phyloP scores from a whole-genome alignment of 2,888 invertebrate genomes.

The Deilephila elpenor region DNA sequence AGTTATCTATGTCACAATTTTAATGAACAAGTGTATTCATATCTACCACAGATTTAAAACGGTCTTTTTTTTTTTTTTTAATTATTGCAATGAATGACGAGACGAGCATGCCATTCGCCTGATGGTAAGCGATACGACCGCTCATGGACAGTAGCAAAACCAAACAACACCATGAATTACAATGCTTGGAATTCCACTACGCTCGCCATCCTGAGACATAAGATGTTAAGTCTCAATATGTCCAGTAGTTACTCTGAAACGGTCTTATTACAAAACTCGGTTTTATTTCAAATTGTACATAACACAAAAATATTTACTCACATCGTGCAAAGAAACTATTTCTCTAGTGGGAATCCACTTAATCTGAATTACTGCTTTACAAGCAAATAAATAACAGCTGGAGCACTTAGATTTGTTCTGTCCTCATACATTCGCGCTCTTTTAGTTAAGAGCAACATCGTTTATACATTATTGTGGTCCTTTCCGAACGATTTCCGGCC shows the following conservation, averaged over 20 bases:
- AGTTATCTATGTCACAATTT: not conserved
- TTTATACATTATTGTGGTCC: not conserved
- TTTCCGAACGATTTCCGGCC: not conserved
- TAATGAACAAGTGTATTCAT: not conserved
- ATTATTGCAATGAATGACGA: too few relatives aligned
- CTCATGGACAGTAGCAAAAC: too few relatives aligned
- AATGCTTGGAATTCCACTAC: too few relatives aligned
- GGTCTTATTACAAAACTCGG: not conserved
- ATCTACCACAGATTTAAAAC: not conserved
- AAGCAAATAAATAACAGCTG: constrained; percentile 27
- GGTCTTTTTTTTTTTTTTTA: too few relatives aligned
- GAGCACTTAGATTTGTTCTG: constrained; percentile 6
- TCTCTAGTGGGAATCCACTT: constrained; percentile 20
- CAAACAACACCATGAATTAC: too few relatives aligned
- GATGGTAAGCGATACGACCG: too few relatives aligned
- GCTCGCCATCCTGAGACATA: too few relatives aligned
- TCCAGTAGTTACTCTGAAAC: too few relatives aligned
- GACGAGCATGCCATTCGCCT: too few relatives aligned
- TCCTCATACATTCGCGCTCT: constrained; percentile 9
- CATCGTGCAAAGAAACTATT: constrained; percentile 10
- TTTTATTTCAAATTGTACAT: not conserved
- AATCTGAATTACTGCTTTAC: constrained; percentile 27
- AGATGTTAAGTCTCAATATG: too few relatives aligned
- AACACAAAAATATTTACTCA: constrained; percentile 2
- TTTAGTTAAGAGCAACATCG: not conserved